A percentile compares a stretch with the other conserved stretches of the same genome.
Conservation (phyloP, 2,888 invertebrate species). For the Tridacna crocea region DNA sequence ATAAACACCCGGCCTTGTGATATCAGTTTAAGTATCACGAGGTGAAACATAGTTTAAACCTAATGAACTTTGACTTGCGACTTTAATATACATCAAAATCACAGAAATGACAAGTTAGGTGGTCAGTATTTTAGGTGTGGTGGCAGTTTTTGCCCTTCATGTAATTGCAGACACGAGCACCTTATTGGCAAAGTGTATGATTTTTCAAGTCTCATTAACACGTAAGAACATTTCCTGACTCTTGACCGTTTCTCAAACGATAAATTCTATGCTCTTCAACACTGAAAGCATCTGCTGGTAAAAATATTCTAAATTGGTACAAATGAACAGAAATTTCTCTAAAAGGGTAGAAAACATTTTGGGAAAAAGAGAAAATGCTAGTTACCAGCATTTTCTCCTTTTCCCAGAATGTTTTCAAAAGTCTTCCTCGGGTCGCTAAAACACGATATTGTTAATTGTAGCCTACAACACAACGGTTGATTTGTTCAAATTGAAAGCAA, state of each 20-base stretch:
- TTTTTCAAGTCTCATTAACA: slow-evolving; percentile 46
- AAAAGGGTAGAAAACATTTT: neutral
- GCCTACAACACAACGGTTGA: neutral
- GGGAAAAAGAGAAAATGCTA: too few relatives aligned
- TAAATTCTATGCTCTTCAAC: too few relatives aligned
- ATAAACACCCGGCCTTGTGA: too few relatives aligned
- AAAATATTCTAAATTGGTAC: neutral
- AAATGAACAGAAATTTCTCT: neutral
- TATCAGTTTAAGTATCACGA: too few relatives aligned
- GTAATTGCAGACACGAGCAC: slow-evolving; percentile 27
- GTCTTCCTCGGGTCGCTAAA: neutral
- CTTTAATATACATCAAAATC: too few relatives aligned
- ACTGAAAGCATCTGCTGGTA: too few relatives aligned
- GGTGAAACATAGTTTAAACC: too few relatives aligned
- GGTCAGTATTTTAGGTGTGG: slow-evolving; percentile 9
- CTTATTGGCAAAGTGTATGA: slow-evolving; percentile 51
- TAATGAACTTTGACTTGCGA: too few relatives aligned
- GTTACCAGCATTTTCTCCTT: neutral
- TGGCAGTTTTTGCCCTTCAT: slow-evolving; percentile 13
- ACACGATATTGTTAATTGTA: neutral
- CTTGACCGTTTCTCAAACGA: too few relatives aligned
- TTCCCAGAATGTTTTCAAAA: neutral
- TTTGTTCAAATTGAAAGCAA: too few relatives aligned
- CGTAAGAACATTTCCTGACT: slow-evolving; percentile 40
- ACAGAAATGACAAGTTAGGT: neutral